Evolutionary conservation across 2,113 vertebrate species (phyloP).

Genomic region (Spea bombifrons): DNA sequence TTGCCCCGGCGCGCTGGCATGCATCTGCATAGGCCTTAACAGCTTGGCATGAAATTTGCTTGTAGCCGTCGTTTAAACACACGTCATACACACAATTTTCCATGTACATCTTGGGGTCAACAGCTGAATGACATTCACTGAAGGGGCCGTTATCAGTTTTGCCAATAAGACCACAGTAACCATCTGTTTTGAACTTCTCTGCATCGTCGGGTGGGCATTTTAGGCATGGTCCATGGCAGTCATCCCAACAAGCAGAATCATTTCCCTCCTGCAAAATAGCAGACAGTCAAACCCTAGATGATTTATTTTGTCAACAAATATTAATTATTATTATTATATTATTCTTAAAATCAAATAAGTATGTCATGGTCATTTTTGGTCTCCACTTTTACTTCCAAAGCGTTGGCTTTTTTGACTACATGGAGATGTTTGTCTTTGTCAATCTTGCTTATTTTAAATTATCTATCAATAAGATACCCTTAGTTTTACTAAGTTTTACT

Average conservation of each 20-base stretch:
- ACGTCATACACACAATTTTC: constrained; percentile 56
- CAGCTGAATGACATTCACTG: constrained; percentile 25
- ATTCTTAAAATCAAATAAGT: no score
- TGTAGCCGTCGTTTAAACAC: constrained; percentile 50
- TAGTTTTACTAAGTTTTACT: no score
- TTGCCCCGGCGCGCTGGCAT: constrained; percentile 50
- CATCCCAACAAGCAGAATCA: constrained; percentile 66
- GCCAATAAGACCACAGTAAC: constrained; percentile 63
- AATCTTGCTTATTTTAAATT: no score
- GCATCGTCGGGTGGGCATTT: constrained; percentile 54
- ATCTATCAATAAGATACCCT: no score
- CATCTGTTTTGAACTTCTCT: constrained; percentile 43
- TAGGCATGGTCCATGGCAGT: constrained; percentile 61
- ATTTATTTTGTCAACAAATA: no score
- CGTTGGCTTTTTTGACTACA: constrained; percentile 10
- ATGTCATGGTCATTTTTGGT: no score
- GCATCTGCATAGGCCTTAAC: constrained; percentile 50
- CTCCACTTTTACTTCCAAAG: no score
- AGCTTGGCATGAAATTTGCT: constrained; percentile 48
- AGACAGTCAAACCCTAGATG: no score
- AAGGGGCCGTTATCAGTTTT: constrained; percentile 49
- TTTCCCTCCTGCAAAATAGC: constrained; percentile 20
- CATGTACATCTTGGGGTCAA: constrained; percentile 52
- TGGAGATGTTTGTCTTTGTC: no score
- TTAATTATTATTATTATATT: no score